A percentile compares a stretch with the other conserved stretches of the same genome.
These are phyloP conservation scores for Araneus ventricosus DNA, from an alignment of 1,140 invertebrate species.

Conservation along the genomic window DNA sequence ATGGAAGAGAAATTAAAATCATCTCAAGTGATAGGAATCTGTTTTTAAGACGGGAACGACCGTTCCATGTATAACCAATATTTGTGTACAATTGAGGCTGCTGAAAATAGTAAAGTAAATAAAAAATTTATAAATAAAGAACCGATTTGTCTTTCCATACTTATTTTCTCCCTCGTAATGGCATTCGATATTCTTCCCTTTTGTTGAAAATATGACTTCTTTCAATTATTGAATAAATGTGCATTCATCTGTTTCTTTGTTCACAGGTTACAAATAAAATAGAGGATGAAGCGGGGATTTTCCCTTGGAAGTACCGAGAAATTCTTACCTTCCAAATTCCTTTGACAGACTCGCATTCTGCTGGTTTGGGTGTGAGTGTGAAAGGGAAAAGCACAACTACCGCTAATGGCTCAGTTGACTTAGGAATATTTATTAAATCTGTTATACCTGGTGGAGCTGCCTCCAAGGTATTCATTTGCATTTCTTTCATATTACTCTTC, in stretches of 20 bases:
- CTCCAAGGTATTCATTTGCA: conserved; percentile 81
- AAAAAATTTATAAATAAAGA: no score
- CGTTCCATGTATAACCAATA: no score
- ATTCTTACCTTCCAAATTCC: conserved; percentile 95
- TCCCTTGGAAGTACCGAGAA: conserved; percentile 81
- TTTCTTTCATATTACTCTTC: not conserved
- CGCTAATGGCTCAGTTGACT: conserved; percentile 84
- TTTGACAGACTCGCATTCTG: conserved; percentile 97
- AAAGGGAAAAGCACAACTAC: conserved; percentile 90
- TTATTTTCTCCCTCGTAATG: no score
- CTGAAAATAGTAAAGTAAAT: no score
- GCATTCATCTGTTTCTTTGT: not conserved
- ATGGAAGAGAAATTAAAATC: no score
- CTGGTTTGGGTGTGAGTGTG: conserved; percentile 97
- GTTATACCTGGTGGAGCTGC: conserved; percentile 97
- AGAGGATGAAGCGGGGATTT: conserved; percentile 54
- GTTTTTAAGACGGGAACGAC: no score
- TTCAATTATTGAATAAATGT: no score
- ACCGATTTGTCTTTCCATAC: no score
- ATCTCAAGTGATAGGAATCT: no score
- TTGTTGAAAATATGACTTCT: no score
- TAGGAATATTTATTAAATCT: conserved; percentile 98
- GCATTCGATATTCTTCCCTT: no score
- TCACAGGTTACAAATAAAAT: conserved; percentile 13
- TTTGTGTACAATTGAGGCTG: no score